Base-by-base conservation (phyloP, 2,113 vertebrate genomes). In the Phyllostomus hastatus region DNA sequence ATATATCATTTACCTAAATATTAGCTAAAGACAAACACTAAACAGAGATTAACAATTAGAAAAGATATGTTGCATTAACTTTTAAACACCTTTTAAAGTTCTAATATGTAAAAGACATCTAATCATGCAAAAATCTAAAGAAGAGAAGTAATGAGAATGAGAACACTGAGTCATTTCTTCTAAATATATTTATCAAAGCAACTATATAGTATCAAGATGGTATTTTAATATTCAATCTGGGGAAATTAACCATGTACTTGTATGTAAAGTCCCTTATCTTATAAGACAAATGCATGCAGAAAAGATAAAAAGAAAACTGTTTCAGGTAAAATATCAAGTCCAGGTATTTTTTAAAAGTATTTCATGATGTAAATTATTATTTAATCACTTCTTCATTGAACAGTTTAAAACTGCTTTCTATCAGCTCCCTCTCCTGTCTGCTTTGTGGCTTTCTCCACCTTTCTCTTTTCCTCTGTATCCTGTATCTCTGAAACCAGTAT, bases 341-440 rank as follows among this genome's bases (percentile, higher is more conserved):
- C 14, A 43, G 48, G 73, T 28, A 91, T 33, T 35, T 66, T 97
- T 61, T 35, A 89, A 48, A 75, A 93, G 4, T 38, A 95, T 89
- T 15, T 94, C 17, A 57, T 54, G 24, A 43, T 33, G 84, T n/a
- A 14, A 50, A 93, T 94, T 91, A 82, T 54, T 93, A 86, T 93
- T 94, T 94, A 90, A 89, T 81, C 43, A 95, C 31, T 57, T 48
- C 31, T 24, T 82, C 54, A 88, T 0, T 88, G n/a, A 90, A 41
- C 10, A 59, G 22, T 20, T 33, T 73, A 81, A 82, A 96, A 97
- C 8, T 66, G 16, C 43, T 97, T 97, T 97, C 64, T 91, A 61
- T 90, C 57, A 88, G 81, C 87, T 97, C 64, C 73, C 64, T 41
- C 76, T 97, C 91, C 59, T 96, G 88, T 95, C 66, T 96, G 69